Conservation (phyloP, 2,888 invertebrate species). For the Xestia sexstrigata region DNA sequence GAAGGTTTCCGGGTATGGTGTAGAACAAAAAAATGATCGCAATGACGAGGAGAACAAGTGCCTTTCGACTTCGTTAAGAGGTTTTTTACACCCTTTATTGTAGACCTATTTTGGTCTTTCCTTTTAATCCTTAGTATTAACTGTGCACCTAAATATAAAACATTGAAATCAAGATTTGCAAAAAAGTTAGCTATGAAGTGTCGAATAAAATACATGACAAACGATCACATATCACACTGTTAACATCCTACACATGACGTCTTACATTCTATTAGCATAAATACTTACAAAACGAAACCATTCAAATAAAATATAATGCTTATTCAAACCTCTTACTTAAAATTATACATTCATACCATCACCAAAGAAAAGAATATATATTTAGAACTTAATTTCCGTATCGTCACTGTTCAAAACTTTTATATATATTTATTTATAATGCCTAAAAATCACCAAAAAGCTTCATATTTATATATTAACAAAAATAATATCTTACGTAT, state of each 20-base stretch:
- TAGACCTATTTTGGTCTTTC: not conserved
- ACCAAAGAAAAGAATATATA: slow-evolving; percentile 27
- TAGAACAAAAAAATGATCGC: too few species aligned
- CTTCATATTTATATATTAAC: slow-evolving; percentile 41
- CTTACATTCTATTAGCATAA: slow-evolving; percentile 27
- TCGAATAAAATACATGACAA: slow-evolving; percentile 41
- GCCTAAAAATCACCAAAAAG: slow-evolving; percentile 45
- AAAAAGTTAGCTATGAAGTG: slow-evolving; percentile 28
- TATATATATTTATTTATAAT: slow-evolving; percentile 25
- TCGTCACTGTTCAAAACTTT: slow-evolving; percentile 12
- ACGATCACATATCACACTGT: slow-evolving; percentile 57
- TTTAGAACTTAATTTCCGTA: slow-evolving; percentile 9
- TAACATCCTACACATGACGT: slow-evolving; percentile 46
- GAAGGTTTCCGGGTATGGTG: too few species aligned
- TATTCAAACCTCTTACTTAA: slow-evolving; percentile 22
- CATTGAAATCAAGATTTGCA: not conserved
- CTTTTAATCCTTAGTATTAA: not conserved
- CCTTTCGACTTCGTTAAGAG: too few species aligned
- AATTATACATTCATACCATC: slow-evolving; percentile 16
- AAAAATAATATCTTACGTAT: slow-evolving; percentile 51
- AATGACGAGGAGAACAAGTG: too few species aligned
- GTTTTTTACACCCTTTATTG: too few species aligned
- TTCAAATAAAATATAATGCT: slow-evolving; percentile 22
- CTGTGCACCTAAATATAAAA: slow-evolving; percentile 6
- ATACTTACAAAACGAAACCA: slow-evolving; percentile 41